Percentiles rank a stretch among this genome's conserved stretches.
phyloP scores from a whole-genome alignment of 2,888 invertebrate species.

The Tetheella fluctuosa region DNA sequence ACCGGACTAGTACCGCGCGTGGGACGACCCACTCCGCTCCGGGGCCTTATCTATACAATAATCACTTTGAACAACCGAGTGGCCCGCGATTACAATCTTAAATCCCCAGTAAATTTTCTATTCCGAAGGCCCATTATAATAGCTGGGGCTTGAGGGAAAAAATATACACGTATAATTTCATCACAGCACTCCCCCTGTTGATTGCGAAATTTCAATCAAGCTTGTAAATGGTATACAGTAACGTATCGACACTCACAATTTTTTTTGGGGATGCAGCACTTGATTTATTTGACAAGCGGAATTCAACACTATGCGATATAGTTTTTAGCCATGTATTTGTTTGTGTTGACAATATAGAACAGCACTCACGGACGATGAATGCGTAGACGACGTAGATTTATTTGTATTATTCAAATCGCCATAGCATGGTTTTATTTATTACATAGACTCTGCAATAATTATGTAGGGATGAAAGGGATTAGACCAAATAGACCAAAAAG shows the following conservation, averaged over 20 bases:
- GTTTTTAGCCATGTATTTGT: constrained; percentile 44
- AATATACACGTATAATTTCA: constrained; percentile 82
- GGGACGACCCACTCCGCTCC: constrained; percentile 70
- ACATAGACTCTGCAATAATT: constrained; percentile 65
- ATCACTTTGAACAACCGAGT: constrained; percentile 83
- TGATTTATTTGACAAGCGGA: constrained; percentile 36
- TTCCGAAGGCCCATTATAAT: constrained; percentile 73
- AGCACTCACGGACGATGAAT: constrained; percentile 60
- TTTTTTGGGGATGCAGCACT: constrained; percentile 73
- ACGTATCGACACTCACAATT: constrained; percentile 79
- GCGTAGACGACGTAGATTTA: constrained; percentile 79
- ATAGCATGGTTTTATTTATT: constrained; percentile 72
- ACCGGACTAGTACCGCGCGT: constrained; percentile 54
- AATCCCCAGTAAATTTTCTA: constrained; percentile 81
- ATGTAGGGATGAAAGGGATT: constrained; percentile 68
- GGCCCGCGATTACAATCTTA: constrained; percentile 79
- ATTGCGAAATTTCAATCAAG: constrained; percentile 84
- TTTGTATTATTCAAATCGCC: constrained; percentile 76
- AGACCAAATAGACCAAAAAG: constrained; percentile 53
- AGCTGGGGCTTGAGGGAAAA: constrained; percentile 71
- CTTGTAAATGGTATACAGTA: constrained; percentile 80
- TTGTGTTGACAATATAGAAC: constrained; percentile 31
- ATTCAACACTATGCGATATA: constrained; percentile 43
- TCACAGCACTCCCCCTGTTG: constrained; percentile 79
- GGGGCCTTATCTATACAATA: constrained; percentile 73